Conservation (phyloP, 2,113 vertebrate species). For the Jacana jacana region DNA sequence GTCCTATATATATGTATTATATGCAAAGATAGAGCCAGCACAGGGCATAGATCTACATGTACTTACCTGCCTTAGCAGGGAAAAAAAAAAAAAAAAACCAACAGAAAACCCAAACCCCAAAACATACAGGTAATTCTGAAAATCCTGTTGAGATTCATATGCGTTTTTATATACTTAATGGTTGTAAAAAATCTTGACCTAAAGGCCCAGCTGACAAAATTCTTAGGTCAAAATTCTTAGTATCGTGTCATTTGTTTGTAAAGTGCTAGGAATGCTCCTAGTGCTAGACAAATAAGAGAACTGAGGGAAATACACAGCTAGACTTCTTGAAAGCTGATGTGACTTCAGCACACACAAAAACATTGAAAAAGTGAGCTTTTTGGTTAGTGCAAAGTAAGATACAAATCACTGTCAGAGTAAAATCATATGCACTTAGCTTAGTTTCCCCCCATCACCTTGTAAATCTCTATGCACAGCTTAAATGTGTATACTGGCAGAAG, state of each 20-base stretch:
- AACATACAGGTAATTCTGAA: background rate
- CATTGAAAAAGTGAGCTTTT: background rate
- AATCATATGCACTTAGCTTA: background rate
- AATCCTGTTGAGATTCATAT: background rate
- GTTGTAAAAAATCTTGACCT: background rate
- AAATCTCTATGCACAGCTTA: background rate
- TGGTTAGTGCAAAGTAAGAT: background rate
- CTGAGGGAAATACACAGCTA: background rate
- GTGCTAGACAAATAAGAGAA: background rate
- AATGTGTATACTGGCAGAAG: background rate
- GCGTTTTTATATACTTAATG: background rate
- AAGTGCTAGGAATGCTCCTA: background rate
- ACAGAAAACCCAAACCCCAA: too few species aligned
- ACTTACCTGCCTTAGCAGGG: background rate
- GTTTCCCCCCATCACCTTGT: background rate
- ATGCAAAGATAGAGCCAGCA: background rate
- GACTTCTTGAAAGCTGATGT: background rate
- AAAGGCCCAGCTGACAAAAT: background rate
- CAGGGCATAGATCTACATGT: background rate
- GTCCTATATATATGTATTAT: background rate
- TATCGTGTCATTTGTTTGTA: background rate
- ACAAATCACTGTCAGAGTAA: background rate
- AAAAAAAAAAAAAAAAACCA: background rate
- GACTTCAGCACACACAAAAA: background rate
- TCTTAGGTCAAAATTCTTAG: background rate